These are phyloP conservation scores for Chanos chanos DNA, from an alignment of 2,797 vertebrate species.

Conservation along the genomic window DNA sequence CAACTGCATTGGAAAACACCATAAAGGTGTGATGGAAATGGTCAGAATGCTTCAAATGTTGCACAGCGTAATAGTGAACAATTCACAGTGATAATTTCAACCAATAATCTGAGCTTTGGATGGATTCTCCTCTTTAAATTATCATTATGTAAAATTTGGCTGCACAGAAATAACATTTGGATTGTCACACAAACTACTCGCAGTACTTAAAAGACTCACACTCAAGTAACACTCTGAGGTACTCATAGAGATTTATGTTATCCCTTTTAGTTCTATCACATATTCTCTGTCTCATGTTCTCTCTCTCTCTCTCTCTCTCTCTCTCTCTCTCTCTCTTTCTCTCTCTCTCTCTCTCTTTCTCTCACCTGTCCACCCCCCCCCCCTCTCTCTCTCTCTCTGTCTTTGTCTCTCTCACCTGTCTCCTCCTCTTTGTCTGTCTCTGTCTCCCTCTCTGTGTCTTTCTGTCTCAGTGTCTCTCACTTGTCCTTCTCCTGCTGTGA, in stretches of 20 bases:
- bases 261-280: not conserved
- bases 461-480: slow-evolving; percentile 12
- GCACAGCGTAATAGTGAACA: too few species aligned
- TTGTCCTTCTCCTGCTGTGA: slow-evolving; percentile 39
- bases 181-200: too few species aligned
- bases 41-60: too few species aligned
- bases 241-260: too few species aligned
- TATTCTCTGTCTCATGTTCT: not conserved
- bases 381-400: slow-evolving; percentile 3
- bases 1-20: too few species aligned
- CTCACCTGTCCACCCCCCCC: slow-evolving; percentile 20
- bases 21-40: not conserved
- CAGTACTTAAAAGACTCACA: too few species aligned
- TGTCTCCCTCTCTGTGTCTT: not conserved
- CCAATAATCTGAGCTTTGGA: too few species aligned
- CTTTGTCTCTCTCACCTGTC: not conserved
- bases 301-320: not conserved
- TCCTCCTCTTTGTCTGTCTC: not conserved
- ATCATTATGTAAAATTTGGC: too few species aligned
- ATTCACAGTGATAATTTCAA: too few species aligned
- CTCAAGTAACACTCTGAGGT: too few species aligned
- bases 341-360: not conserved
- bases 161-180: too few species aligned
- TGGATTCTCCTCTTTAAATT: too few species aligned
- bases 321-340: not conserved